Evolutionary conservation across 2,888 invertebrate genomes (phyloP).

Genomic region (Notodonta dromedarius): DNA sequence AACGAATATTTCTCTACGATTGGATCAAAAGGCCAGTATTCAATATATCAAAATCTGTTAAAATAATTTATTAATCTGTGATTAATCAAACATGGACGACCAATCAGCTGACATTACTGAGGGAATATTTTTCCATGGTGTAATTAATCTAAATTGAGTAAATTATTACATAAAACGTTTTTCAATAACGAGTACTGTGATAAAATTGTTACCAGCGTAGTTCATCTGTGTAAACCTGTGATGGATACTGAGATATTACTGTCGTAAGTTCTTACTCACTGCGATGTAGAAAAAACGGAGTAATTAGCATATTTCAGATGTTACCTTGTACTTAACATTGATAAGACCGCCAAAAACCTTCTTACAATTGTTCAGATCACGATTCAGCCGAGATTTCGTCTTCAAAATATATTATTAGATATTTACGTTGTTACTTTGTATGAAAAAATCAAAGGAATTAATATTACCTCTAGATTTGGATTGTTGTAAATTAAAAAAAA

Average conservation of each 20-base stretch:
- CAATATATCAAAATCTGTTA: neutral
- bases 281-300: slow-evolving; percentile 21
- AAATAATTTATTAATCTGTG: slow-evolving; percentile 16
- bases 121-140: slow-evolving; percentile 72
- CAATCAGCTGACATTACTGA: slow-evolving; percentile 77
- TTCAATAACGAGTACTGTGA: slow-evolving; percentile 40
- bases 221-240: slow-evolving; percentile 30
- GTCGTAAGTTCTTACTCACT: slow-evolving; percentile 40
- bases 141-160: slow-evolving; percentile 60
- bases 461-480: no score
- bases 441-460: no score
- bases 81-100: slow-evolving; percentile 47
- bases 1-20: neutral
- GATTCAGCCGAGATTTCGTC: neutral
- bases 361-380: slow-evolving; percentile 1
- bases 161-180: slow-evolving; percentile 79
- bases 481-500: no score
- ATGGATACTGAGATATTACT: slow-evolving; percentile 43
- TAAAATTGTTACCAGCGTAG: slow-evolving; percentile 34
- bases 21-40: slow-evolving; percentile 7
- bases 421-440: neutral
- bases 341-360: slow-evolving; percentile 29
- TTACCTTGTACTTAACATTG: slow-evolving; percentile 47
- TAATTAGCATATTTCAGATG: slow-evolving; percentile 15
- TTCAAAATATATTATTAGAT: neutral